Evolutionary conservation across 2,113 vertebrate species (phyloP), one percentile per base, ranked within the genome.

Genomic region (Vicugna pacos): DNA sequence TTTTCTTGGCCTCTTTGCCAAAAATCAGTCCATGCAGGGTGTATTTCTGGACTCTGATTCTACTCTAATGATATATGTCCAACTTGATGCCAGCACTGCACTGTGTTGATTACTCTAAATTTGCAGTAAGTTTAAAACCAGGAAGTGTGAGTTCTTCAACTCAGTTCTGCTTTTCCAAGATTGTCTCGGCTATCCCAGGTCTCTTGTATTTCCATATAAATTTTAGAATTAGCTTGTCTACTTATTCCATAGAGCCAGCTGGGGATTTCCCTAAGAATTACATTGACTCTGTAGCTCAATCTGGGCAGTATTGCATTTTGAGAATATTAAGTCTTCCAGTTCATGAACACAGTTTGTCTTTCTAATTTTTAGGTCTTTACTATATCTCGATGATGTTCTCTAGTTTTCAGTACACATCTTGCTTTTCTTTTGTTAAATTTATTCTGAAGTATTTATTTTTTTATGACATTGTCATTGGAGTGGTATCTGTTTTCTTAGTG

Each of bases 111-210:
- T 75, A 67, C 5, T 46, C 6, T 62, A 81, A 76, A 19, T 76
- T 69, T 62, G 76, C 8, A 42, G 19, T 88, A 70, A 77, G 9
- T 80, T 95, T 56, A 93, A 93, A 91, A 32, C 81, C 10, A 86
- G 73, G 52, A 65, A 85, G 17, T 60, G 13, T 80, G 72, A 50
- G 8, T 46, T 89, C 26, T 56, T 7, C 20, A 86, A 24, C 16
- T 82, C 64, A n/a, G 35, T 56, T 89, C 12, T 73, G 77, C 52
- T 94, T 89, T 82, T 70, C 64, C 46, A 69, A 48, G 11, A 81
- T 82, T 90, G 8, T 82, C 54, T 70, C n/a, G 26, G 5, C 6
- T 82, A n/a, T 77, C 9, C 7, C 5, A 3, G 5, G 26, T 82
- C 11, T n/a, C 67, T 80, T 76, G 32, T 3, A 42, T 69, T 69